Evolutionary conservation across 2,113 vertebrate genomes (phyloP).

Genomic region (Cebidichthys violaceus): DNA sequence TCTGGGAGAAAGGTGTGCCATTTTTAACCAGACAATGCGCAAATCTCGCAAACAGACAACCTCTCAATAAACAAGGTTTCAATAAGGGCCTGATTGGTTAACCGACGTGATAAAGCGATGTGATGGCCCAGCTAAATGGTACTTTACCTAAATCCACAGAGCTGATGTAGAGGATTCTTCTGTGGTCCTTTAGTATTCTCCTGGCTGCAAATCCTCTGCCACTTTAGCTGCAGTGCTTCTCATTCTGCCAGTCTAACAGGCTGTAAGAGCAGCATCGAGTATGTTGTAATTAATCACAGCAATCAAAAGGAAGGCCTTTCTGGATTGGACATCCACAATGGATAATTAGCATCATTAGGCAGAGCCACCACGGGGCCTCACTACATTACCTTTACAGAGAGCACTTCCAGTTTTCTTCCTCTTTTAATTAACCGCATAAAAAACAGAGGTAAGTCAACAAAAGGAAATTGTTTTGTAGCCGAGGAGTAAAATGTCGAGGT

Average conservation of each 20-base stretch:
- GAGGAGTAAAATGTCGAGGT: constrained; percentile 24
- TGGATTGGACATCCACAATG: constrained; percentile 68
- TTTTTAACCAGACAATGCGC: background rate
- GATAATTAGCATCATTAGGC: constrained; percentile 74
- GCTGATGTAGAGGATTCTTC: constrained; percentile 17
- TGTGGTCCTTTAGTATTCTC: constrained; percentile 45
- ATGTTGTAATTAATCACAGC: constrained; percentile 77
- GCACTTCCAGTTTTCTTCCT: constrained; percentile 49
- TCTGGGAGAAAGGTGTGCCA: background rate
- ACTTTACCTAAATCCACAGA: constrained; percentile 31
- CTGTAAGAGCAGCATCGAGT: constrained; percentile 64
- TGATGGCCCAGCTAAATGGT: constrained; percentile 24
- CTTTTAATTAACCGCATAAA: constrained; percentile 56
- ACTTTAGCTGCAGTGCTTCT: constrained; percentile 70
- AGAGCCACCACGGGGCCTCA: constrained; percentile 56
- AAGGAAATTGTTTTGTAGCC: constrained; percentile 38
- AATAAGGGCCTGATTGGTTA: constrained; percentile 14
- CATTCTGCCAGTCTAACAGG: constrained; percentile 67
- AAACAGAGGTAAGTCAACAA: constrained; percentile 47
- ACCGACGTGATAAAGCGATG: background rate
- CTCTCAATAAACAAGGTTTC: background rate
- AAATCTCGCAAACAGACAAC: background rate
- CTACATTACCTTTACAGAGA: constrained; percentile 60
- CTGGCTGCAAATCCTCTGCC: constrained; percentile 52
- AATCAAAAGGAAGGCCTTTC: constrained; percentile 69